Evolutionary conservation across 1,140 invertebrate genomes (phyloP).

Genomic region (Drosophila ogumai): DNA sequence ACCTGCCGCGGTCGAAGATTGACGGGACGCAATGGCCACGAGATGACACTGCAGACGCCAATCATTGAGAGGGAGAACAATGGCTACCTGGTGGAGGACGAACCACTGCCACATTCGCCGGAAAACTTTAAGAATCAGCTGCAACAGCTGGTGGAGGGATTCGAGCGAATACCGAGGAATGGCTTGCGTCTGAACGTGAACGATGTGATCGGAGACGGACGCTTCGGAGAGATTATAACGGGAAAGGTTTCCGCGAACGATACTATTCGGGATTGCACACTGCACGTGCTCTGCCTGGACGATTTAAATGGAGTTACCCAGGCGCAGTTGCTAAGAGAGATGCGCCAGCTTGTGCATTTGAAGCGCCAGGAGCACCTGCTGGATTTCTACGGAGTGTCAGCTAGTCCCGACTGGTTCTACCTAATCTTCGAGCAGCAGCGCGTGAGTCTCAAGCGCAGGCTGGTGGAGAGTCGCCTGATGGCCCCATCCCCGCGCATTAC

Average conservation of each 20-base stretch:
- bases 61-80: conserved; percentile 90
- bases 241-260: conserved; percentile 86
- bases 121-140: conserved; percentile 89
- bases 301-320: conserved; percentile 88
- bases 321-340: conserved; percentile 89
- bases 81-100: conserved; percentile 90
- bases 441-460: conserved; percentile 88
- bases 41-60: conserved; percentile 89
- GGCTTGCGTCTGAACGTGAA: conserved; percentile 89
- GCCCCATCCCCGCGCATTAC: conserved; percentile 86
- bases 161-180: conserved; percentile 89
- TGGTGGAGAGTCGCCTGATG: conserved; percentile 70
- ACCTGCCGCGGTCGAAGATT: conserved; percentile 85
- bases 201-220: conserved; percentile 89
- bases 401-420: conserved; percentile 90
- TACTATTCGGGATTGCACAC: conserved; percentile 56
- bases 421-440: conserved; percentile 89
- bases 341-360: conserved; percentile 89
- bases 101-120: conserved; percentile 84
- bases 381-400: conserved; percentile 91
- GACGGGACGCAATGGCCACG: conserved; percentile 87
- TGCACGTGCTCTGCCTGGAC: conserved; percentile 85
- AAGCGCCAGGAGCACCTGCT: conserved; percentile 90
- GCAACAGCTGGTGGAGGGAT: conserved; percentile 61
- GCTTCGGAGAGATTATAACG: conserved; percentile 90